A percentile compares a stretch with the other conserved stretches of the same genome.
Conservation (phyloP, 2,797 vertebrate species). For the Poecilia velifera region DNA sequence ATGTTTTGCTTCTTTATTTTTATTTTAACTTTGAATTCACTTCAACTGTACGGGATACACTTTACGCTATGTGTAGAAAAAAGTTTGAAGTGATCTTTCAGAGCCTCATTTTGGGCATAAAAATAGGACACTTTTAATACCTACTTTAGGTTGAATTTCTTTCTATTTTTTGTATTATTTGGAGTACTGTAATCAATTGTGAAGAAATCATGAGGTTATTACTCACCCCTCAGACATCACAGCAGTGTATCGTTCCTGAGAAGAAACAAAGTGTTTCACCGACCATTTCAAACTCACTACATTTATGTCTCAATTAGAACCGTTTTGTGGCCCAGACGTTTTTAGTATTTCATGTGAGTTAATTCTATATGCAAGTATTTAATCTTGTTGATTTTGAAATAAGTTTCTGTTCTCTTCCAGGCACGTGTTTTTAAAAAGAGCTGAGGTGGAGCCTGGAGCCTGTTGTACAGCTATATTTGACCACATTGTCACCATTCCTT, state of each 20-base stretch:
- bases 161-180: background rate
- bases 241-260: conserved; percentile 54
- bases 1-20: background rate
- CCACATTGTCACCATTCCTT: conserved; percentile 58
- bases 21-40: background rate
- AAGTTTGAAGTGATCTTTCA: background rate
- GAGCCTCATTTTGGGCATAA: background rate
- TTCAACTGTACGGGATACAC: background rate
- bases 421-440: conserved; percentile 48
- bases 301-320: background rate
- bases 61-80: background rate
- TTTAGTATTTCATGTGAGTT: background rate
- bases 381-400: conserved; percentile 5
- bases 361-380: background rate
- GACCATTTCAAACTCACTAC: background rate
- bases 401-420: conserved; percentile 17
- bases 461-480: conserved; percentile 69
- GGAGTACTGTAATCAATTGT: background rate
- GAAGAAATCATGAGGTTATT: background rate
- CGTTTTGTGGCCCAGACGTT: background rate
- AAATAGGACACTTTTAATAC: background rate
- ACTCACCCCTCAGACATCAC: conserved; percentile 84
- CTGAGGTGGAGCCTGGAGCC: conserved; percentile 28
- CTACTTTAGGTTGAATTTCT: background rate
- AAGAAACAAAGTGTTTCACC: conserved; percentile 20